Percentiles rank a stretch among this genome's conserved stretches.
These are phyloP conservation scores for Blennius ocellaris DNA, from an alignment of 2,113 vertebrate species.

Conservation along the genomic window DNA sequence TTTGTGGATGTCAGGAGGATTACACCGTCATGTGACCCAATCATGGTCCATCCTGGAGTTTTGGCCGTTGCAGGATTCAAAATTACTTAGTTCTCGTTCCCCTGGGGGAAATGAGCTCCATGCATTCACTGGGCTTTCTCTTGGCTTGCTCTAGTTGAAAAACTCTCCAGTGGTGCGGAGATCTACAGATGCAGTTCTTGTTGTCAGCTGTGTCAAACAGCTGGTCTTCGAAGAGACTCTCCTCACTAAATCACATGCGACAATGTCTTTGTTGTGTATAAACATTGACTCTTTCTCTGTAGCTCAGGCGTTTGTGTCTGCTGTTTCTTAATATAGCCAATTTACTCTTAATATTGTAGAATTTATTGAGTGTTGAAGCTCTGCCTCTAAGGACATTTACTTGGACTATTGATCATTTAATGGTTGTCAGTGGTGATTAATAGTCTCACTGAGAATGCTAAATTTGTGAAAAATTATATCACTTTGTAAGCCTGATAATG, in stretches of 20 bases:
- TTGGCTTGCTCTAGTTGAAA: too few species aligned
- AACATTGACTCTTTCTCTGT: constrained; percentile 1
- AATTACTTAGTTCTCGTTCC: constrained; percentile 13
- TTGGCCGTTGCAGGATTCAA: neutral
- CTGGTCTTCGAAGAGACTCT: too few species aligned
- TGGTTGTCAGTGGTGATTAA: neutral
- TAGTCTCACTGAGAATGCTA: too few species aligned
- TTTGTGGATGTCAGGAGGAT: constrained; percentile 14
- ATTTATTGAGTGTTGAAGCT: neutral
- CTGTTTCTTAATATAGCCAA: neutral
- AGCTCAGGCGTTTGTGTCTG: neutral
- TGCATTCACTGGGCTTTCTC: too few species aligned
- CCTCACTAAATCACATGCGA: too few species aligned
- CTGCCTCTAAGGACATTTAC: neutral
- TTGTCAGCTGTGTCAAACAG: too few species aligned
- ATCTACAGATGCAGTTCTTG: too few species aligned
- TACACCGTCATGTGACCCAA: neutral
- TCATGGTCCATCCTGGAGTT: constrained; percentile 4
- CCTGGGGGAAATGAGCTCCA: neutral
- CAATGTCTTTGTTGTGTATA: too few species aligned
- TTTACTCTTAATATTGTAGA: too few species aligned
- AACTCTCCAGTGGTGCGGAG: too few species aligned
- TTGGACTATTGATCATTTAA: neutral
- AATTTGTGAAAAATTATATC: too few species aligned
- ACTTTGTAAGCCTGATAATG: too few species aligned